Evolutionary conservation across 2,113 vertebrate genomes (phyloP), one percentile per base, ranked within the genome.

Genomic region (Sterrhoptilus dennistouni): DNA sequence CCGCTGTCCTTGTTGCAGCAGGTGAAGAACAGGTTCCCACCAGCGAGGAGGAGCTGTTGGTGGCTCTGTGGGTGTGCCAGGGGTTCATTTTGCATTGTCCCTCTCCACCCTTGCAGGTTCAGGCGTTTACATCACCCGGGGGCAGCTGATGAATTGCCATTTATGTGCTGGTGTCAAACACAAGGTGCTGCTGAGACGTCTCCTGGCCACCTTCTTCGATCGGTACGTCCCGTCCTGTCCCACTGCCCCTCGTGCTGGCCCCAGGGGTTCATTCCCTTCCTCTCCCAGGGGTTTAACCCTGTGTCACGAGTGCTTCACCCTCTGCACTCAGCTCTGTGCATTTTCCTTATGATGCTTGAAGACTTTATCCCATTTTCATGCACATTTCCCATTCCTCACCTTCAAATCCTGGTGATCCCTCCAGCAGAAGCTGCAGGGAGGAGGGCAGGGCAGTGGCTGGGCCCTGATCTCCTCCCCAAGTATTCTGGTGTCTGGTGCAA

Each of bases 131-230:
- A 99, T 99, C 98, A 99, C 99, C 0, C 98, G 99, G 6, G 99
- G 99, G 24, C 99, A 99, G 98, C 98, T 99, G 96, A 99, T 99
- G 99, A 99, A 99, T 97, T 99, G 99, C 89, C 99, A 99, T 97
- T 98, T 99, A 5, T 99, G 99, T 8, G 99, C 99, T 0, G 99
- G 99, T 12, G 99, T 99, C 97, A 99, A 99, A 96, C 99, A 99
- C 97, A 99, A 99, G 97, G 99, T 99, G 21, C 97, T 99, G 45
- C 98, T 99, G 52, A 97, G 99, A 10, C 98, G 99, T 21, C 99
- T 99, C 8, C 98, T 99, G 61, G 99, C 99, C 52, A 99, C 99
- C 9, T 99, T 99, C 98, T 99, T 99, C 22, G 99, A 99, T 97
- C 98, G 99, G 99, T 99, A 95, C 17, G 98, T 91, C 15, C 57